A percentile compares a stretch with the other conserved stretches of the same genome.
Conservation (phyloP, 2,888 invertebrate genomes). For the Pegoplata infirma region DNA sequence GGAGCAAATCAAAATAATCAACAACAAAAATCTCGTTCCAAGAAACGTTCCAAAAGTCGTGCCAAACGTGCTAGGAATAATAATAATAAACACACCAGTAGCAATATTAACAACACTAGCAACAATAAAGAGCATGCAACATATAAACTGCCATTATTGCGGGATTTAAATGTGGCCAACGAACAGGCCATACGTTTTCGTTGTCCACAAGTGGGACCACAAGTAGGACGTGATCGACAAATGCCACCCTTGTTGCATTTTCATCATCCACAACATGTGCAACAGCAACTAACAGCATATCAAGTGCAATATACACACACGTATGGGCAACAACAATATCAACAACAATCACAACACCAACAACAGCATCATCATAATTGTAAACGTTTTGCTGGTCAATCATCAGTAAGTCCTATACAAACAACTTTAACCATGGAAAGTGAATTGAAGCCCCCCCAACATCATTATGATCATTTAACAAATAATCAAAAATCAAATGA, state of each 20-base stretch:
- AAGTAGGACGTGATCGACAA: constrained; percentile 71
- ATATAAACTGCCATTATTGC: constrained; percentile 62
- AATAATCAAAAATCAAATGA: constrained; percentile 59
- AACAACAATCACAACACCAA: constrained; percentile 35
- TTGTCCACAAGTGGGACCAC: constrained; percentile 75
- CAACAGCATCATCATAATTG: constrained; percentile 29
- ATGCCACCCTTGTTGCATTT: constrained; percentile 72
- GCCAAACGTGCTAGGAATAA: constrained; percentile 58
- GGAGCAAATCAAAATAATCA: constrained; percentile 64
- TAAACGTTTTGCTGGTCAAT: constrained; percentile 31
- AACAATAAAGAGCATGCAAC: constrained; percentile 34
- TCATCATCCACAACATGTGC: constrained; percentile 73
- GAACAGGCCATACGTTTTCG: constrained; percentile 75
- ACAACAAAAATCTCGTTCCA: constrained; percentile 46
- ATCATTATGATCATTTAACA: constrained; percentile 52
- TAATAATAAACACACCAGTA: constrained; percentile 56
- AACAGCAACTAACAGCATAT: constrained; percentile 62
- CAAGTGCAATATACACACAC: constrained; percentile 58
- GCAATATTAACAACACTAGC: constrained; percentile 35
- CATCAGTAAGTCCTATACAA: constrained; percentile 51
- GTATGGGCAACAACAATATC: constrained; percentile 41
- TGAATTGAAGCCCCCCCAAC: constrained; percentile 45
- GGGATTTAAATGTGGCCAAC: constrained; percentile 71
- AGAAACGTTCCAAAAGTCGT: constrained; percentile 56
- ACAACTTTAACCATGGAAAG: constrained; percentile 58